Evolutionary conservation across 2,113 vertebrate genomes (phyloP).

Genomic region (Muscicapa adusta): DNA sequence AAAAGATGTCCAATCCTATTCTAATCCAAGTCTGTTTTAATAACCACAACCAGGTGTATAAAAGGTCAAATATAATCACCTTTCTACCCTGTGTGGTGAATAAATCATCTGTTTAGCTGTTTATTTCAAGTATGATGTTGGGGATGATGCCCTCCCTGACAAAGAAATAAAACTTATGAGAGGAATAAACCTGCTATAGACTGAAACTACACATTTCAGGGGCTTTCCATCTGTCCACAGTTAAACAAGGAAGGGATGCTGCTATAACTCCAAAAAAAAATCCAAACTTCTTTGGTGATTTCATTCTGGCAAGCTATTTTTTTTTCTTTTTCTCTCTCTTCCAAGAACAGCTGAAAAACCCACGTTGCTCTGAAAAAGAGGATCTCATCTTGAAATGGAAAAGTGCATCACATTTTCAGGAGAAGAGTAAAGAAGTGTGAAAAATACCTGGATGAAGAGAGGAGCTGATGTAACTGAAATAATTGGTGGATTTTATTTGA

Average conservation of each 20-base stretch:
- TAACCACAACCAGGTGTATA: not conserved
- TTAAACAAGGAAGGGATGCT: not conserved
- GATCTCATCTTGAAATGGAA: not conserved
- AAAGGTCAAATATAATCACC: conserved; percentile 6
- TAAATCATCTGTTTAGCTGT: conserved; percentile 1
- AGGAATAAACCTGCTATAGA: not conserved
- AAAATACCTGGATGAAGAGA: not conserved
- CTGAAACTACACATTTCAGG: not conserved
- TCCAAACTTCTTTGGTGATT: not conserved
- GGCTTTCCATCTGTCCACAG: not conserved
- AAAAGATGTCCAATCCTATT: not conserved
- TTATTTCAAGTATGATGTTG: not conserved
- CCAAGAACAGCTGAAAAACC: not conserved
- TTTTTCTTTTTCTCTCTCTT: not conserved
- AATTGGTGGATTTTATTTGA: not conserved
- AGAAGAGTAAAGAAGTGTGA: conserved; percentile 8
- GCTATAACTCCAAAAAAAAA: not conserved
- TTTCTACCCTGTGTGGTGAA: not conserved
- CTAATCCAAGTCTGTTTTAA: not conserved
- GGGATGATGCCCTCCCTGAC: not conserved
- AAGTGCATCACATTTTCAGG: not conserved
- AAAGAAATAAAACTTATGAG: conserved; percentile 5
- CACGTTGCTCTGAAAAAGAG: not conserved
- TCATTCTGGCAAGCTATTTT: not conserved
- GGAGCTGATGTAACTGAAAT: not conserved